These are phyloP conservation scores for Acleris laterana DNA, from an alignment of 2,888 invertebrate genomes.

Conservation along the genomic window DNA sequence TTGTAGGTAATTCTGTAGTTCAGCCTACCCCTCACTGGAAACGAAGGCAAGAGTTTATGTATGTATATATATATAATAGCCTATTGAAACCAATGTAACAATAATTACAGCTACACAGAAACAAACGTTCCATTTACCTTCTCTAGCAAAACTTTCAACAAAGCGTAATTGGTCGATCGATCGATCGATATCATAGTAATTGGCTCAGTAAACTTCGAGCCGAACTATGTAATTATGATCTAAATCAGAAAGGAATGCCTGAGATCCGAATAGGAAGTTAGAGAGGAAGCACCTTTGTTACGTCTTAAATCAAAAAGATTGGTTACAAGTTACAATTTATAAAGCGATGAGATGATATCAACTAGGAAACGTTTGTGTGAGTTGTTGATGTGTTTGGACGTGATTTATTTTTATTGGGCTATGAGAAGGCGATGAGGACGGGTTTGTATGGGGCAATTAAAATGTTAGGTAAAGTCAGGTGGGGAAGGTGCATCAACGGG, in stretches of 20 bases:
- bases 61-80: too few species aligned
- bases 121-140: constrained; percentile 51
- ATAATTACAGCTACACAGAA: constrained; percentile 45
- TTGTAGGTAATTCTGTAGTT: too few species aligned
- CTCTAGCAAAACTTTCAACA: constrained; percentile 54
- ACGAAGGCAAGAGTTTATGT: too few species aligned
- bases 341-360: constrained; percentile 7
- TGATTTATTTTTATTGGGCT: too few species aligned
- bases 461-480: too few species aligned
- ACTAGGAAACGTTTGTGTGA: background rate
- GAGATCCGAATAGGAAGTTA: constrained; percentile 54
- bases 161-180: constrained; percentile 62
- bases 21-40: too few species aligned
- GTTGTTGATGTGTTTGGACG: too few species aligned
- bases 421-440: too few species aligned
- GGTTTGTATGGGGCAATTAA: too few species aligned
- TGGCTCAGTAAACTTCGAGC: constrained; percentile 62
- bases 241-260: constrained; percentile 38
- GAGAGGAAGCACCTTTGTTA: constrained; percentile 52
- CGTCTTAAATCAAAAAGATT: constrained; percentile 37
- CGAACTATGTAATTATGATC: constrained; percentile 53
- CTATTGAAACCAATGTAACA: constrained; percentile 31
- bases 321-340: constrained; percentile 26
- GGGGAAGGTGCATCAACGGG: too few species aligned
- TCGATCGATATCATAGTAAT: constrained; percentile 72